Evolutionary conservation across 2,797 vertebrate genomes (phyloP).

Genomic region (Anguilla obscura): DNA sequence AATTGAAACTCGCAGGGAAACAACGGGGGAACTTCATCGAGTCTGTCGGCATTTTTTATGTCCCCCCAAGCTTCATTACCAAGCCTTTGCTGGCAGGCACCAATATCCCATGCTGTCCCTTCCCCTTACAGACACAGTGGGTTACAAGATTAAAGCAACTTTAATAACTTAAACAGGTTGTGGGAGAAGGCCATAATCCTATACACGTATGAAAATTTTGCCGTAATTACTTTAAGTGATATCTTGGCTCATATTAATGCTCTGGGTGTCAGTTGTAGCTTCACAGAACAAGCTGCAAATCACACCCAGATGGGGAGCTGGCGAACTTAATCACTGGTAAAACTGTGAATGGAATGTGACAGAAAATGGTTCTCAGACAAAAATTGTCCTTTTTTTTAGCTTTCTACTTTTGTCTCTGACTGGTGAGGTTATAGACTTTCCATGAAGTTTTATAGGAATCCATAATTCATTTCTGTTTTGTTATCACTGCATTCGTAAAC

Average conservation of each 20-base stretch:
- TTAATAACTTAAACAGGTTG: constrained; percentile 12
- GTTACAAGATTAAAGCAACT: constrained; percentile 17
- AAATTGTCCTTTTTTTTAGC: not conserved
- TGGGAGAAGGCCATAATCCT: constrained; percentile 6
- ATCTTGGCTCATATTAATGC: not conserved
- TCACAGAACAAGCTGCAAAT: not conserved
- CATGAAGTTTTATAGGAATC: not conserved
- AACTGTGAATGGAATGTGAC: not conserved
- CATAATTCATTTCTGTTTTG: not conserved
- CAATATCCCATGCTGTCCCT: not conserved
- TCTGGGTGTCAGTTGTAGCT: not conserved
- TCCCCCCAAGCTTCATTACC: not conserved
- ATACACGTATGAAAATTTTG: constrained; percentile 7
- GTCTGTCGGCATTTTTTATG: not conserved
- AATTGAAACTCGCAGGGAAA: not conserved
- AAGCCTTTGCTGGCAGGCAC: not conserved
- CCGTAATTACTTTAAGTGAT: not conserved
- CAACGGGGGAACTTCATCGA: not conserved
- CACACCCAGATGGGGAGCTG: not conserved
- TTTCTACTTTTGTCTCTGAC: not conserved
- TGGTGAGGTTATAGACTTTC: not conserved
- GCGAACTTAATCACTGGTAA: not conserved
- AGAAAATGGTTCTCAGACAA: not conserved
- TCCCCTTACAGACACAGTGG: not conserved
- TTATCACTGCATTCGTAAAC: too few relatives aligned